A percentile compares a stretch with the other conserved stretches of the same genome.
phyloP scores from a whole-genome alignment of 2,888 invertebrate species.

The Himalopsyche japonica region DNA sequence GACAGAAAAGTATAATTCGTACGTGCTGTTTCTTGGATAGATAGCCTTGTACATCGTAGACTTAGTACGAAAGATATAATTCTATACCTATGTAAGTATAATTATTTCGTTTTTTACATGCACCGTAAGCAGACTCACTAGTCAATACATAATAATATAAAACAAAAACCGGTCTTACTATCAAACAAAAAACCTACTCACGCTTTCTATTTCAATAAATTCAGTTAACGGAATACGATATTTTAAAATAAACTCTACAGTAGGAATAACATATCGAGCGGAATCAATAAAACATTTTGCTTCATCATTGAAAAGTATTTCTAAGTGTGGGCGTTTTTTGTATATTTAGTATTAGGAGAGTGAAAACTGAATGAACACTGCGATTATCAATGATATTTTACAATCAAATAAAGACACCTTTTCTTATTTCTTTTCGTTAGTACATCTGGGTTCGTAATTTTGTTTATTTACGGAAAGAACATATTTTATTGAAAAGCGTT shows the following conservation, averaged over 20 bases:
- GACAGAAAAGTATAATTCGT: too few species aligned
- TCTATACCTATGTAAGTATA: not conserved
- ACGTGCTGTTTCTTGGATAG: not conserved
- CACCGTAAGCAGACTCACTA: not conserved
- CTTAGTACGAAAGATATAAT: not conserved
- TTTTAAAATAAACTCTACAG: not conserved
- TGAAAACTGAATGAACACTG: too few species aligned
- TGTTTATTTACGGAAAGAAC: too few species aligned
- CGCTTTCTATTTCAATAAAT: not conserved
- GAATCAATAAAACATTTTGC: too few species aligned
- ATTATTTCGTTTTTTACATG: not conserved
- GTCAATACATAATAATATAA: not conserved
- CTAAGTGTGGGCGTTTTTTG: too few species aligned
- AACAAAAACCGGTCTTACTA: not conserved
- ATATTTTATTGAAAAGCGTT: too few species aligned
- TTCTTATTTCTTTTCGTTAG: too few species aligned
- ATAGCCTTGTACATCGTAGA: not conserved
- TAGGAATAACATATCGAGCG: not conserved
- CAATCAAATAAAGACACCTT: too few species aligned
- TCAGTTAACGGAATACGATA: not conserved
- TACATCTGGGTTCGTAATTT: too few species aligned
- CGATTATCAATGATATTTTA: too few species aligned
- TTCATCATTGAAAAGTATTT: too few species aligned
- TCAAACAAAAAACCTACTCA: not conserved
- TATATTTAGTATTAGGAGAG: too few species aligned